Evolutionary conservation across 2,113 vertebrate genomes (phyloP).

Genomic region (Saccopteryx leptura): DNA sequence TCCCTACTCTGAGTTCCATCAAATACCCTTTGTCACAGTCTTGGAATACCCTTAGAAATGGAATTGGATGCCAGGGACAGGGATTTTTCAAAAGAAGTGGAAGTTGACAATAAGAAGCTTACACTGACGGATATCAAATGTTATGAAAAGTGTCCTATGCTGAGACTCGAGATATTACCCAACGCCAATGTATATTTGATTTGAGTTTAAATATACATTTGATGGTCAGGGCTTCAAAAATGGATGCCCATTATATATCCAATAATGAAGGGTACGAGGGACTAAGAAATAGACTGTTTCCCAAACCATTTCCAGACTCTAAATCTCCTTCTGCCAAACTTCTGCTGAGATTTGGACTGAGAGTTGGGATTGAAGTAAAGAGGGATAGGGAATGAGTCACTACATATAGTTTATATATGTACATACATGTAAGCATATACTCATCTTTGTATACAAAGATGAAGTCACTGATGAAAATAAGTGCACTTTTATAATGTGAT

Average conservation of each 20-base stretch:
- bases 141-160: not conserved
- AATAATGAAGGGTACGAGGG: not conserved
- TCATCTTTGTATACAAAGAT: not conserved
- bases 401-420: not conserved
- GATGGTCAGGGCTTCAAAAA: not conserved
- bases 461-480: not conserved
- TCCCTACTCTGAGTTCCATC: not conserved
- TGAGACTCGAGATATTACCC: not conserved
- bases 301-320: not conserved
- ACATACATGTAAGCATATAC: not conserved
- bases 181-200: not conserved
- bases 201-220: not conserved
- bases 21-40: not conserved
- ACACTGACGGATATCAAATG: not conserved
- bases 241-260: not conserved
- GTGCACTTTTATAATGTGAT: not conserved
- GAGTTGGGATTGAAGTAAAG: not conserved
- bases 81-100: slow-evolving; percentile 26
- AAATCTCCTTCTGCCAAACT: not conserved
- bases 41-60: not conserved
- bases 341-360: not conserved
- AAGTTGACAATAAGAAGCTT: not conserved
- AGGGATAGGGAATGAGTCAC: not conserved
- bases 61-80: not conserved
- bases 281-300: not conserved